Conservation (phyloP, 35 echinoderm and acorn worm genomes). For the Ophiothrix spiculata region DNA sequence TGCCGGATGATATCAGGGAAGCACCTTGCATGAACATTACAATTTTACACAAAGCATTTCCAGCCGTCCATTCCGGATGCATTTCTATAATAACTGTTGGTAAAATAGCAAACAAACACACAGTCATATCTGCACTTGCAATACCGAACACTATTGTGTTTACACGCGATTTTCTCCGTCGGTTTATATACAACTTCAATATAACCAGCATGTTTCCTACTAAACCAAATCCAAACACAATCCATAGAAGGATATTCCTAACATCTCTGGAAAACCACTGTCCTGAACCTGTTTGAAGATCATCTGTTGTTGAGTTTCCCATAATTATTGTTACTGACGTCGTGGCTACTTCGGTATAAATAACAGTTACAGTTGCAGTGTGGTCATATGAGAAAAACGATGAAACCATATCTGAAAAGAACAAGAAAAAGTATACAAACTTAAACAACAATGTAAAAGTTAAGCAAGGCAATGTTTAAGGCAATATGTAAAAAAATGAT, state of each 20-base stretch:
- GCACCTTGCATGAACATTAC: constrained; percentile 66
- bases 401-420: constrained; percentile 1
- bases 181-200: constrained; percentile 72
- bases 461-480: no score
- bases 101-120: constrained; percentile 77
- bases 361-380: background rate
- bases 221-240: constrained; percentile 69
- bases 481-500: no score
- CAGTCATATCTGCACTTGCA: constrained; percentile 74
- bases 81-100: constrained; percentile 42
- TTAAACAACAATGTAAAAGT: no score
- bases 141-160: constrained; percentile 78
- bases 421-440: background rate
- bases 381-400: background rate
- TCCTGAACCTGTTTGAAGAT: background rate
- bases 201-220: constrained; percentile 73
- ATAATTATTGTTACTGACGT: background rate
- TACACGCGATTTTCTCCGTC: constrained; percentile 62
- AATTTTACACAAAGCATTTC: constrained; percentile 65
- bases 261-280: constrained; percentile 29
- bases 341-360: background rate
- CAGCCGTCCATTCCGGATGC: constrained; percentile 20
- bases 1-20: constrained; percentile 62
- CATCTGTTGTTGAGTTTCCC: background rate
- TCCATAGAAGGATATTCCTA: constrained; percentile 41